phyloP scores from a whole-genome alignment of 2,888 invertebrate genomes.

The Aporophyla lueneburgensis region DNA sequence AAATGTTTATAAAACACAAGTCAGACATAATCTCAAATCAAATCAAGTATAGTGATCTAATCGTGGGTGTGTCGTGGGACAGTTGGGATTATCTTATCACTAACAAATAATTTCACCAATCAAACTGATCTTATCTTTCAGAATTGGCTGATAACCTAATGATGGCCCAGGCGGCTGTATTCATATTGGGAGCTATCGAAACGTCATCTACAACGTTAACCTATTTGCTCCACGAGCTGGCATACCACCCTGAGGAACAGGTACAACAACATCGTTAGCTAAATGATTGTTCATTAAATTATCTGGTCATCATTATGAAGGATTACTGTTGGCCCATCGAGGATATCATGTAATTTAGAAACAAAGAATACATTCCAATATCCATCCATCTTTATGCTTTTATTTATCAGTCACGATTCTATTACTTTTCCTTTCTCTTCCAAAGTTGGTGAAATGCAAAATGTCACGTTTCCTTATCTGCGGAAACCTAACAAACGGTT shows the following conservation, averaged over 20 bases:
- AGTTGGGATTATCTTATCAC: constrained; percentile 7
- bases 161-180: constrained; percentile 83
- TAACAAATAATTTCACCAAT: background rate
- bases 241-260: constrained; percentile 80
- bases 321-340: background rate
- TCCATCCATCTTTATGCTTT: constrained; percentile 3
- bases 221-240: constrained; percentile 79
- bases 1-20: background rate
- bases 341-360: background rate
- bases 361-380: constrained; percentile 15
- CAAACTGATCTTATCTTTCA: constrained; percentile 60
- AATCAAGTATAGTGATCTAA: constrained; percentile 7
- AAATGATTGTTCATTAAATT: constrained; percentile 15
- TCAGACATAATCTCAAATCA: background rate
- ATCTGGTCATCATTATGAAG: constrained; percentile 4
- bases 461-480: background rate
- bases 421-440: background rate
- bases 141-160: constrained; percentile 82
- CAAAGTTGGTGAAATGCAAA: constrained; percentile 2
- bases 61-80: constrained; percentile 1
- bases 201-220: constrained; percentile 81
- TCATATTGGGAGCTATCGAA: constrained; percentile 83
- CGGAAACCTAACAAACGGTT: constrained; percentile 4
- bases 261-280: constrained; percentile 64
- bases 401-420: background rate